Evolutionary conservation across 2,113 vertebrate species (phyloP), one percentile per base, ranked within the genome.

Genomic region (Xiphophorus maculatus): DNA sequence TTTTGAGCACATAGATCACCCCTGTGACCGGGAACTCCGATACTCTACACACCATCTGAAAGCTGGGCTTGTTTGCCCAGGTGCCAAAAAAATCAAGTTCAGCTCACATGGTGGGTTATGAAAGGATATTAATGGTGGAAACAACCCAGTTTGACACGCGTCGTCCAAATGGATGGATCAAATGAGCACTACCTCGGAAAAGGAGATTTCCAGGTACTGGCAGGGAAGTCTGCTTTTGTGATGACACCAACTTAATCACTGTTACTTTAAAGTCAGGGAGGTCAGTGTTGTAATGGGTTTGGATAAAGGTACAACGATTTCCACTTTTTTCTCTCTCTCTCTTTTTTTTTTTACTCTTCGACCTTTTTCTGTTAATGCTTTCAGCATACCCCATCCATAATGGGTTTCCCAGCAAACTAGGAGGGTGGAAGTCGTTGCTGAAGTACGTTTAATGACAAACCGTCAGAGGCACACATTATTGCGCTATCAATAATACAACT

Each of bases 91-190:
- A 93, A 92, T 94, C 91, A 93, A 87, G 90, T 92, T 89, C 84
- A 85, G 90, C 83, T 76, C 66, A 83, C 89, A 87, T 92, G 92
- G 93, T 88, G 75, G 91, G 91, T 92, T 92, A 91, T 93, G 91
- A 94, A 93, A 93, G 92, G 92, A 92, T 93, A 93, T 93, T 93
- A 92, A 93, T 92, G 92, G 89, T 91, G 93, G 93, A 92, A 93
- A 93, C 93, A 93, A 90, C 90, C 92, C 86, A 77, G 88, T 86
- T 87, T 92, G 93, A 94, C 92, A 92, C 88, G 89, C 82, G 80
- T 92, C 88, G 83, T 88, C 84, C 71, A 84, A 82, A 80, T 89
- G 84, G 86, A 86, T 88, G 90, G 90, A 94, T 94, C 92, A 93
- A 93, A 93, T 80, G 80, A 90, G 90, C 76, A 12, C 81, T 77